phyloP scores from a whole-genome alignment of 37 sponge, comb jelly and placozoan species.

The Bolinopsis microptera region DNA sequence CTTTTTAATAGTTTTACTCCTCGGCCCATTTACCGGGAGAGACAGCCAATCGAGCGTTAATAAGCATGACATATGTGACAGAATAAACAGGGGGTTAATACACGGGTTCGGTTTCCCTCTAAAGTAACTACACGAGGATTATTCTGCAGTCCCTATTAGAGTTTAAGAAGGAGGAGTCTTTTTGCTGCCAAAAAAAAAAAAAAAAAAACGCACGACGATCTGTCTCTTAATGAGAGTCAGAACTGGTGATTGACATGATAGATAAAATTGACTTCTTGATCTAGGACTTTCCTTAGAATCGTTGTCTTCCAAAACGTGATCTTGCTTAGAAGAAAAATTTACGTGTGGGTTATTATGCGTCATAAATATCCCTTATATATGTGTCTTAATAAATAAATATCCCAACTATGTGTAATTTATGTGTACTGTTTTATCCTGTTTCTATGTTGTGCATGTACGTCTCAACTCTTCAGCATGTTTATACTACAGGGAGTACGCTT shows the following conservation, averaged over 20 bases:
- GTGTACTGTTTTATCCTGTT: background rate
- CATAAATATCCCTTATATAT: background rate
- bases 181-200: background rate
- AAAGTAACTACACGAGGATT: background rate
- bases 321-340: no score
- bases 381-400: no score
- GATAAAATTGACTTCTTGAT: background rate
- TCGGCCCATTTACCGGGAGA: background rate
- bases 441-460: background rate
- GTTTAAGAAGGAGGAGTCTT: background rate
- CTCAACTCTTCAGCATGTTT: background rate
- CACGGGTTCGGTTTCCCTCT: no score
- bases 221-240: background rate
- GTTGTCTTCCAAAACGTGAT: no score
- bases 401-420: background rate
- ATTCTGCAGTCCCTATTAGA: background rate
- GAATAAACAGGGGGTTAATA: background rate
- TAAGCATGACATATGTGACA: constrained; percentile 42
- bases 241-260: no score
- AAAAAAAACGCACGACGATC: no score
- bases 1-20: background rate
- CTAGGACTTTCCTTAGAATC: background rate
- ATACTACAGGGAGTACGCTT: background rate
- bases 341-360: no score
- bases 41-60: background rate